Evolutionary conservation across 2,113 vertebrate genomes (phyloP).

Genomic region (Heliornis fulica): DNA sequence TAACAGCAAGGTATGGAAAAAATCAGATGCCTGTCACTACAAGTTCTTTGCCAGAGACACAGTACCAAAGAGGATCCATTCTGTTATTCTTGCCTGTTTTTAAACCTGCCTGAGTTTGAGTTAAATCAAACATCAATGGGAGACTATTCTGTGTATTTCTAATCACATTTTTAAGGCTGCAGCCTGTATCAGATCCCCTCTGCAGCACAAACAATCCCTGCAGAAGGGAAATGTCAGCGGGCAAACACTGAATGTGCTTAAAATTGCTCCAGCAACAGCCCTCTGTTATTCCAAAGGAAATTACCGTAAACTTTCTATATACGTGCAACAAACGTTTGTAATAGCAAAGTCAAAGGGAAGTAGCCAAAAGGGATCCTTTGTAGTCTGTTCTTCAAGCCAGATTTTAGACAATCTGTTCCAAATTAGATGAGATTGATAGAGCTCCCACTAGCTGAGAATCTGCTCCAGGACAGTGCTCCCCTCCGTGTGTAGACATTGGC

Average conservation of each 20-base stretch:
- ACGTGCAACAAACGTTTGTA: background rate
- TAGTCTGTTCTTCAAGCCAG: background rate
- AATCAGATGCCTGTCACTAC: background rate
- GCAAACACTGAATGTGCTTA: background rate
- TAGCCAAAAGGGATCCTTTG: background rate
- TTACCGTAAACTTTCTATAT: background rate
- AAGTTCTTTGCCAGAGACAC: background rate
- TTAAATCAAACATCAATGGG: background rate
- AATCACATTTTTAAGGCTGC: background rate
- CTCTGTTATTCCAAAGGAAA: background rate
- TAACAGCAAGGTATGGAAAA: background rate
- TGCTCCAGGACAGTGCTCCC: accelerated
- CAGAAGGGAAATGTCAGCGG: background rate
- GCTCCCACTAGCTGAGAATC: background rate
- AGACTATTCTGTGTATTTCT: background rate
- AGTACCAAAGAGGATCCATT: background rate
- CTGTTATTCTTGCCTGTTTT: background rate
- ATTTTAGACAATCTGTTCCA: background rate
- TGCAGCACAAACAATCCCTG: background rate
- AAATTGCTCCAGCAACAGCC: background rate
- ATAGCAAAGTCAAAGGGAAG: background rate
- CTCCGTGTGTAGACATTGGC: accelerated
- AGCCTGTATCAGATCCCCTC: background rate
- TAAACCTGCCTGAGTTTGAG: background rate
- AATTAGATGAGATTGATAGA: background rate